Conservation (phyloP, 2,888 invertebrate species). For the Tyria jacobaeae region DNA sequence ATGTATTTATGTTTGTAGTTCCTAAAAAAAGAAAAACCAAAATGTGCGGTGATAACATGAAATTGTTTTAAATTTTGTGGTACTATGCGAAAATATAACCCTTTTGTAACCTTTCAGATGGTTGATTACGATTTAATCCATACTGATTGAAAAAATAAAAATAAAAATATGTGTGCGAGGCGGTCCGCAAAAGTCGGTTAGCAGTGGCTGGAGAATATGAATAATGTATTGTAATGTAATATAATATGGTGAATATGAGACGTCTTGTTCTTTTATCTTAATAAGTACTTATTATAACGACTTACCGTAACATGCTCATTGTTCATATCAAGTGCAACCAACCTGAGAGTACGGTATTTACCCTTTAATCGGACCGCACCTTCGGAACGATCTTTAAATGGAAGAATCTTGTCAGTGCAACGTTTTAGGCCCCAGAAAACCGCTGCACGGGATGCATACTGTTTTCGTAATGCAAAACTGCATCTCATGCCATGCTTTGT, state of each 20-base stretch:
- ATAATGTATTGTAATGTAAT: no score
- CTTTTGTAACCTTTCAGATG: neutral
- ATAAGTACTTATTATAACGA: no score
- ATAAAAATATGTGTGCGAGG: no score
- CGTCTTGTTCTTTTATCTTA: no score
- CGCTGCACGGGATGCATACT: conserved; percentile 47
- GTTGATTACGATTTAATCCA: conserved; percentile 13
- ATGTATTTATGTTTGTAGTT: conserved; percentile 34
- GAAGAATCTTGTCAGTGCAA: conserved; percentile 44
- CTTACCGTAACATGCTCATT: no score
- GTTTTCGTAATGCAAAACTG: conserved; percentile 65
- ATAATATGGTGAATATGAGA: no score
- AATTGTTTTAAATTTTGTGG: neutral
- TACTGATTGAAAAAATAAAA: conserved; percentile 5
- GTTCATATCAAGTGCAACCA: no score
- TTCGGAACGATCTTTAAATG: conserved; percentile 41
- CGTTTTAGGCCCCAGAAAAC: conserved; percentile 53
- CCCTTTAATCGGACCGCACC: conserved; percentile 34
- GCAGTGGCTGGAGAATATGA: neutral
- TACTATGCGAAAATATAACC: conserved; percentile 1
- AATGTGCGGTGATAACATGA: neutral
- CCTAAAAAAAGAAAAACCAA: neutral
- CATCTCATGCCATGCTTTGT: conserved; percentile 57
- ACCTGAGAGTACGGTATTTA: no score
- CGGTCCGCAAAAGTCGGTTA: no score